Conservation (phyloP, 35 echinoderm and acorn worm species). For the Anneissia japonica region DNA sequence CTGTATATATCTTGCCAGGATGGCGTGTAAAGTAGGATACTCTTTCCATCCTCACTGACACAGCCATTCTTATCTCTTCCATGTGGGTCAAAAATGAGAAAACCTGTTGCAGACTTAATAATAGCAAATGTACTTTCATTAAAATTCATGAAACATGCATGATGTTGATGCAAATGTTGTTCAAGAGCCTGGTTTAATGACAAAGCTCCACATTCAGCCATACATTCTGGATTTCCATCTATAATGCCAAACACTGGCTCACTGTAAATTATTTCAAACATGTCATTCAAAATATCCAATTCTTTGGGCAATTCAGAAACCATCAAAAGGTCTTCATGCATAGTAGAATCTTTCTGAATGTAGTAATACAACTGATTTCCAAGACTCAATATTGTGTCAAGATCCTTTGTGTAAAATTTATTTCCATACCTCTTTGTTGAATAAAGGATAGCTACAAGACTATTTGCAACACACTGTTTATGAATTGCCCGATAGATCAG, state of each 20-base stretch:
- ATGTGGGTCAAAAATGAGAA: background rate
- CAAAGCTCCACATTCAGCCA: slow-evolving; percentile 10
- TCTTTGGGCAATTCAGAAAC: slow-evolving; percentile 20
- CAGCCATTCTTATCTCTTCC: background rate
- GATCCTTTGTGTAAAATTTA: slow-evolving; percentile 4
- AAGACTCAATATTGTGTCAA: slow-evolving; percentile 31
- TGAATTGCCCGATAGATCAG: too few species aligned
- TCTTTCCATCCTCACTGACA: background rate
- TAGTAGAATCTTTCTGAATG: slow-evolving; percentile 29
- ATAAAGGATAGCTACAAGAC: slow-evolving; percentile 30
- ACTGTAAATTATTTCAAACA: background rate
- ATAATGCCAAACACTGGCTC: slow-evolving; percentile 26
- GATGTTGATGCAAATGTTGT: slow-evolving; percentile 5
- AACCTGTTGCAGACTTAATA: background rate
- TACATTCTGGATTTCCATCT: background rate
- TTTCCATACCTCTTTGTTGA: slow-evolving; percentile 14
- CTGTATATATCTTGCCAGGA: slow-evolving; percentile 30
- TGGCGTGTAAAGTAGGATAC: background rate
- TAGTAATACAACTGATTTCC: slow-evolving; percentile 22
- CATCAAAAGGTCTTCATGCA: slow-evolving; percentile 32
- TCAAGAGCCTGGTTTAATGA: slow-evolving; percentile 29
- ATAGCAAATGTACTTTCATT: slow-evolving; percentile 23
- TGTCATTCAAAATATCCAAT: slow-evolving; percentile 23
- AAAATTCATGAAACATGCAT: slow-evolving; percentile 27
- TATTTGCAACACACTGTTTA: slow-evolving; percentile 30